Evolutionary conservation across 2,797 vertebrate genomes (phyloP), one percentile per base, ranked within the genome.

Genomic region (Micrastur ruficollis): DNA sequence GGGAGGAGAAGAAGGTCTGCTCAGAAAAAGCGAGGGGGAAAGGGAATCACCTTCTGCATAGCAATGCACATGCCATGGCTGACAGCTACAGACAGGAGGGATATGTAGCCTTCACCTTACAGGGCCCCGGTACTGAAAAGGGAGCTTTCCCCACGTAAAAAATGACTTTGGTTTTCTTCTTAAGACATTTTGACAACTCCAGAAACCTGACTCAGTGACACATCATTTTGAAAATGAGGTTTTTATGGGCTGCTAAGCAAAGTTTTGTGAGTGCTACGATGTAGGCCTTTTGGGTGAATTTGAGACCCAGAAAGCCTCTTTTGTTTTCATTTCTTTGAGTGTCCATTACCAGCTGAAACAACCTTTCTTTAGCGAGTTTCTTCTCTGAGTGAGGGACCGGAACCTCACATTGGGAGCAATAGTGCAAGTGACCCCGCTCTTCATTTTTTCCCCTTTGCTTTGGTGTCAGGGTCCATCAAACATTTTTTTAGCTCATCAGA

Each of bases 21-120:
- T 52, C 53, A 21, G 38, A n/a, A 74, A 58, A 59, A 68, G 31
- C 4, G 2, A 63, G 22, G 14, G n/a, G 44, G 5, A 72, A 67
- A 58, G 10, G 46, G 46, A 47, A 27, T 49, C 40, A 21, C 52
- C 16, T 75, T 70, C 34, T 31, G 8, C 49, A 38, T 44, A 16
- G 47, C 26, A 13, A 13, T 31, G n/a, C 23, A 4, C 1, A 1
- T 18, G 44, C 74, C 4, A 0, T 3, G 16, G n/a, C 31, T 80
- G n/a, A 22, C 22, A 40, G 46, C 31, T 40, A 5, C 58, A 13
- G 27, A 18, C 23, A 34, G 47, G 56, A 75, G 23, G 50, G 19
- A 6, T n/a, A 13, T 3, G 2, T 11, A 40, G 44, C 14, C 55
- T 34, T 79, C 25, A 19, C 36, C 59, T 62, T 61, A 14, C 1